These are phyloP conservation scores for Elysia crispata DNA, from an alignment of 2,888 invertebrate genomes.

Conservation along the genomic window DNA sequence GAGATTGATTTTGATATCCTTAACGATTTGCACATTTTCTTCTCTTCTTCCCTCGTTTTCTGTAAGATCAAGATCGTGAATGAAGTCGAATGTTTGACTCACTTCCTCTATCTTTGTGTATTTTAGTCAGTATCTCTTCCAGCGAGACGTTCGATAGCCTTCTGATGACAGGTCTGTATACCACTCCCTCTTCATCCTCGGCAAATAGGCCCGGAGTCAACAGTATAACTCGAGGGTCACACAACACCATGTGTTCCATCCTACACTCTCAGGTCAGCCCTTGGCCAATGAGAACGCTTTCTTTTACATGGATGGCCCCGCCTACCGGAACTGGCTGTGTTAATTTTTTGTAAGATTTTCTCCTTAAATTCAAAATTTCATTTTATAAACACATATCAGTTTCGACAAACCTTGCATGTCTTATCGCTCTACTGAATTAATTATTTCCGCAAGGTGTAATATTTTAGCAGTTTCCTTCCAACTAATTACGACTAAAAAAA, in stretches of 20 bases:
- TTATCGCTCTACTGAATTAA: no score
- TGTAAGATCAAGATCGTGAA: no score
- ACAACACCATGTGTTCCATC: slow-evolving; percentile 74
- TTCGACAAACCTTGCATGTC: no score
- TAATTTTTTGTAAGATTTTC: slow-evolving; percentile 74
- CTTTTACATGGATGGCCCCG: slow-evolving; percentile 76
- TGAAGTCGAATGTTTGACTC: no score
- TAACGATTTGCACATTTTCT: no score
- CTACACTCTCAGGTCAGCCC: slow-evolving; percentile 73
- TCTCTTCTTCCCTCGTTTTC: no score
- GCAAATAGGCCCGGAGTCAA: slow-evolving; percentile 44
- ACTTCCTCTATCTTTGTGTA: neutral
- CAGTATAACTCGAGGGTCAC: slow-evolving; percentile 57
- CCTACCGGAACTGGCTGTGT: slow-evolving; percentile 76
- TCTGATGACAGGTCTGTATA: slow-evolving; percentile 75
- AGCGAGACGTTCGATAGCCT: slow-evolving; percentile 76
- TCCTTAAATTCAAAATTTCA: no score
- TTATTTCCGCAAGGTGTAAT: no score
- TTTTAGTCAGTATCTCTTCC: slow-evolving; percentile 73
- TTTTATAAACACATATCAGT: no score
- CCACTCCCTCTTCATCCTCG: slow-evolving; percentile 58
- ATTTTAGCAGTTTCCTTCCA: no score
- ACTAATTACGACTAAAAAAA: no score
- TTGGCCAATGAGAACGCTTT: slow-evolving; percentile 68
- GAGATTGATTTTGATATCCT: no score